Evolutionary conservation across 2,797 vertebrate genomes (phyloP).

Genomic region (Spinibarbus caldwelli): DNA sequence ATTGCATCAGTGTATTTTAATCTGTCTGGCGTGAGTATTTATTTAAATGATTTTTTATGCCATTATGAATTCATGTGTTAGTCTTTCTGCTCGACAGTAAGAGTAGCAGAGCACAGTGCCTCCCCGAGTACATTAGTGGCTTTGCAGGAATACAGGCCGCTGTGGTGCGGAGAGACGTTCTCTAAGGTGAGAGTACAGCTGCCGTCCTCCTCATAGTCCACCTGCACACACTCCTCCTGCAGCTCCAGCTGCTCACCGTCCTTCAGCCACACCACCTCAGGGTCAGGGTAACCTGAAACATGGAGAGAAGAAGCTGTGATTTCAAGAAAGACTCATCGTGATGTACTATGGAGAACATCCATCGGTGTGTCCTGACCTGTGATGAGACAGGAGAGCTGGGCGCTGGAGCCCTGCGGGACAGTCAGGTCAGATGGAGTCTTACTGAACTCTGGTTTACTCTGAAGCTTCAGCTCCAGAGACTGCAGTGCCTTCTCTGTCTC

Average conservation of each 20-base stretch:
- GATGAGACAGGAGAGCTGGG: constrained; percentile 75
- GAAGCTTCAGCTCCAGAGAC: constrained; percentile 76
- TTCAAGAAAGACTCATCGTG: background rate
- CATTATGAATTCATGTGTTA: background rate
- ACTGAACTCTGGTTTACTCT: constrained; percentile 68
- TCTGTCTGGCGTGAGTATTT: background rate
- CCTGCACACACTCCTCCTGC: constrained; percentile 70
- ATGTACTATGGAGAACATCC: background rate
- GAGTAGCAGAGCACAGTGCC: constrained; percentile 66
- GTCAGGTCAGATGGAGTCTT: constrained; percentile 67
- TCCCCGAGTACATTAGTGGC: constrained; percentile 76
- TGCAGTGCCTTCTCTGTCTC: constrained; percentile 71
- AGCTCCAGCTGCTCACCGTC: constrained; percentile 71
- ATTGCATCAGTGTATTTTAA: background rate
- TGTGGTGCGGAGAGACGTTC: constrained; percentile 61
- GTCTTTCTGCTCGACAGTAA: constrained; percentile 61
- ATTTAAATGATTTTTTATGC: background rate
- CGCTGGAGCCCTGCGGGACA: constrained; percentile 64
- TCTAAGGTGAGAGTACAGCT: constrained; percentile 75
- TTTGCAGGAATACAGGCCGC: constrained; percentile 76
- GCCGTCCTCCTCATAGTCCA: constrained; percentile 82
- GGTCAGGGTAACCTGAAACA: constrained; percentile 80
- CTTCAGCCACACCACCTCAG: constrained; percentile 82
- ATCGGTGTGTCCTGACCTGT: constrained; percentile 68
- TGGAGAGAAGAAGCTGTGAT: background rate